Base-by-base conservation (phyloP, 2,888 invertebrate genomes). In the Stegana nigrithorax region DNA sequence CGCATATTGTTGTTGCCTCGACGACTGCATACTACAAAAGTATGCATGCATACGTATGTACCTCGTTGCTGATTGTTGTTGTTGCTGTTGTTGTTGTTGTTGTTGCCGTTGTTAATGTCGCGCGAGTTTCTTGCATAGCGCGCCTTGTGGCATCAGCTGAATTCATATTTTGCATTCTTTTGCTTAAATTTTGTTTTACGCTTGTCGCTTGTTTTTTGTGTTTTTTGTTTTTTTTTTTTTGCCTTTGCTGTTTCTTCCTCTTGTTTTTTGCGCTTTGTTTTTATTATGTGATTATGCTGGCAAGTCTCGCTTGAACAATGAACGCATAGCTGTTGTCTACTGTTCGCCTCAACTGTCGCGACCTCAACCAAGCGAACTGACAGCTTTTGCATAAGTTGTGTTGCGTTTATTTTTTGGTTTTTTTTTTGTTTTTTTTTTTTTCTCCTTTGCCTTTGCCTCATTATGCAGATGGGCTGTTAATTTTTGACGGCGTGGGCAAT, bases 101-200 rank as follows among this genome's bases (percentile, higher is more conserved):
- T 60, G 66, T 36, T 57, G 68, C 50, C 63, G 39, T 39, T 53
- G 53, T 53, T 53, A 53, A 32, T 17, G 36, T 55, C 50, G 32
- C 53, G 53, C 42, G 27, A 51, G 36, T 44, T 23, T 21, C 56
- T 42, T 62, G 55, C 50, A n/a, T n/a, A n/a, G n/a, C 44, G 36
- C 56, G 44, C 59, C 21, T 27, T 27, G 51, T 27, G 51, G 36
- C 47, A 59, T 59, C 59, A 59, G 59, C 53, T 60, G 60, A 51
- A 53, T 53, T 60, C 60, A 60, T 53, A 60, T 60, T 60, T 60
- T 60, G 53, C 60, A 60, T 60, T 60, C 51, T 53, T 60, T 39
- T 10, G 17, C 25, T 47, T 23, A 12, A 5, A 59, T 36, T 59
- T 44, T 44, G 26, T 25, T 23, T 12, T 39, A 29, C 19, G 32